Evolutionary conservation across 92 coral and sea anemone genomes (phyloP).

Genomic region (Bergia puertoricense): DNA sequence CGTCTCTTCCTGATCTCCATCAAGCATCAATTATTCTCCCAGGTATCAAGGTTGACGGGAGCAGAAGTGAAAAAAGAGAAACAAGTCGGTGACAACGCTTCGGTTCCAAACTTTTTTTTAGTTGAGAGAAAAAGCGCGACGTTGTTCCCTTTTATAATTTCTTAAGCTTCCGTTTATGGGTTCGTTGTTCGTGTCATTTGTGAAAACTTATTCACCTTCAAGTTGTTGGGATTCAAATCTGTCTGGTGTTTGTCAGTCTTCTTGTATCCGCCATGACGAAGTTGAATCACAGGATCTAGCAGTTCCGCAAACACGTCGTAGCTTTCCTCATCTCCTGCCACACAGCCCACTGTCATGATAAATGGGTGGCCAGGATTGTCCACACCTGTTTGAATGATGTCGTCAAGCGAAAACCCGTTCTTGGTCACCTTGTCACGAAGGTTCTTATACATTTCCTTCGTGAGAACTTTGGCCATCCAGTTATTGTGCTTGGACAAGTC

Average conservation of each 20-base stretch:
- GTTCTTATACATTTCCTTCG: conserved; percentile 84
- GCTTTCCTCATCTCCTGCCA: conserved; percentile 94
- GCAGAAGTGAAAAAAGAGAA: too few relatives aligned
- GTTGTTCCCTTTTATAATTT: too few relatives aligned
- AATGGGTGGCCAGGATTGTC: conserved; percentile 98
- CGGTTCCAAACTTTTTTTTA: too few relatives aligned
- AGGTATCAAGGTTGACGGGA: too few relatives aligned
- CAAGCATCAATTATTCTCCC: too few relatives aligned
- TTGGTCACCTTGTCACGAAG: conserved; percentile 84
- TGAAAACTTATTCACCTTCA: conserved; percentile 29
- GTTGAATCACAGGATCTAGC: conserved; percentile 85
- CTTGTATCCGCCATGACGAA: conserved; percentile 88
- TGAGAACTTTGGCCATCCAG: conserved; percentile 92
- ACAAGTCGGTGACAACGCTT: too few relatives aligned
- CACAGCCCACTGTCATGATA: conserved; percentile 98
- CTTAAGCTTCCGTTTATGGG: too few relatives aligned
- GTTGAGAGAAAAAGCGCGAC: too few relatives aligned
- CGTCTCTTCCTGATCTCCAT: too few relatives aligned
- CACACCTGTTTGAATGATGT: conserved; percentile 92
- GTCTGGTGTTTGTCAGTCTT: conserved; percentile 94
- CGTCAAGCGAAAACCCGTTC: conserved; percentile 91
- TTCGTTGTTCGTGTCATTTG: neutral
- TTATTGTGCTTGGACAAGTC: conserved; percentile 90
- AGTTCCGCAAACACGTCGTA: conserved; percentile 90
- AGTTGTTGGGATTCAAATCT: conserved; percentile 74